These are phyloP conservation scores for Rhinoraja longicauda DNA, from an alignment of 2,797 vertebrate genomes.

Conservation along the genomic window DNA sequence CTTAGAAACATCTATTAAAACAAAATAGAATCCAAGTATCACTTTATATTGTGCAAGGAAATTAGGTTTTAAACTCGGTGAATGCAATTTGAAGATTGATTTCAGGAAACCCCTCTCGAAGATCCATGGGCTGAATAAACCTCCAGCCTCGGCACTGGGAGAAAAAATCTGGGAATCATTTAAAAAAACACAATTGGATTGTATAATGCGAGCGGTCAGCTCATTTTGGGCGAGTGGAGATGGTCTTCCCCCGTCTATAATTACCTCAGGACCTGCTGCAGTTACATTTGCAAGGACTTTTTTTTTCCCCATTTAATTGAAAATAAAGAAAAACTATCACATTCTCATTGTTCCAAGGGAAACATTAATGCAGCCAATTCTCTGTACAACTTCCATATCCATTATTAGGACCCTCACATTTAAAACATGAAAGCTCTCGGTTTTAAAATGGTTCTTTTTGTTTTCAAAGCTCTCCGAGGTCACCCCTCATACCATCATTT, in stretches of 20 bases:
- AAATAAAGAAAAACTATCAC: too few species aligned
- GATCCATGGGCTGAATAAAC: not conserved
- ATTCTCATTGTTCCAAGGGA: too few species aligned
- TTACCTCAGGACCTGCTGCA: not conserved
- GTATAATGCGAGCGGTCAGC: not conserved
- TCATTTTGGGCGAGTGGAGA: not conserved
- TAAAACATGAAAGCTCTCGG: too few species aligned
- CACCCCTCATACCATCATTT: too few species aligned
- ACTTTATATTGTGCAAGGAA: not conserved
- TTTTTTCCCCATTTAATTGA: not conserved
- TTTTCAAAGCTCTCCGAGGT: too few species aligned
- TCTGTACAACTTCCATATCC: too few species aligned
- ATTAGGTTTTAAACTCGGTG: not conserved
- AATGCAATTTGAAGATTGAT: constrained; percentile 14
- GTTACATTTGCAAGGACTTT: not conserved
- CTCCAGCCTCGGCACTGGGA: not conserved
- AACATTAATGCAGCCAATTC: not conserved
- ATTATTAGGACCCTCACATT: too few species aligned
- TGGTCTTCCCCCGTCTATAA: constrained; percentile 4
- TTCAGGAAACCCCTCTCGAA: constrained; percentile 1
- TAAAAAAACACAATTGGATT: not conserved
- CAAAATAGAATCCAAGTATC: not conserved
- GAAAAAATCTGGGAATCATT: constrained; percentile 32
- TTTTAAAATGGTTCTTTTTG: too few species aligned
- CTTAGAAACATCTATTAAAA: not conserved